Evolutionary conservation across 1,140 invertebrate species (phyloP).

Genomic region (Musca vetustissima): DNA sequence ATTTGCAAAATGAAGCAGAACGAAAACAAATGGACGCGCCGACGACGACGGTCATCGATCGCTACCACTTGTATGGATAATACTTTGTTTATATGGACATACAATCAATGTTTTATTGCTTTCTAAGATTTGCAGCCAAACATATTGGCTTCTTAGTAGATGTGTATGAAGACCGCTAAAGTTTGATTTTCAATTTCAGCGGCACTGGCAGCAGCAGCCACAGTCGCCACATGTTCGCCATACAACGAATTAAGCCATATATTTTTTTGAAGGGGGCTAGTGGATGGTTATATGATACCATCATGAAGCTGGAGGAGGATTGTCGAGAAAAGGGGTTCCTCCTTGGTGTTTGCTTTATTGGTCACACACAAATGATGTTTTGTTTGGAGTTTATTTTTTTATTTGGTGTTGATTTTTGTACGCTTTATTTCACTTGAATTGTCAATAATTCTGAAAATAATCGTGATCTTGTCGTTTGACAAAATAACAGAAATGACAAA

Average conservation of each 20-base stretch:
- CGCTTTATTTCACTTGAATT: slow-evolving; percentile 21
- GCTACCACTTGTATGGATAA: slow-evolving; percentile 1
- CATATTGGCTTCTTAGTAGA: neutral
- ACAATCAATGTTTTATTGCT: neutral
- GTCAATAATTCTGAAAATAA: slow-evolving; percentile 23
- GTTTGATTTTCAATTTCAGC: slow-evolving; percentile 9
- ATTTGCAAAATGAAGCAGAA: too few species aligned
- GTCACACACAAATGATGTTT: neutral
- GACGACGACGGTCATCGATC: too few species aligned
- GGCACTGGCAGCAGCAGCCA: too few species aligned
- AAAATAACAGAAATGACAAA: neutral
- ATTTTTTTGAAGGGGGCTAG: too few species aligned
- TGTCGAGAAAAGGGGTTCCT: neutral
- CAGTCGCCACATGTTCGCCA: too few species aligned
- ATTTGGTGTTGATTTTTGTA: slow-evolving; percentile 16
- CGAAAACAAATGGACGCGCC: too few species aligned
- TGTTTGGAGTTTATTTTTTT: neutral
- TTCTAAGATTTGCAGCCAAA: slow-evolving; percentile 4
- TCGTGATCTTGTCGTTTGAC: slow-evolving; percentile 22
- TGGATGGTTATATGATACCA: slow-evolving; percentile 10
- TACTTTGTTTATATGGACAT: neutral
- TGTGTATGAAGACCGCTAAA: slow-evolving; percentile 9
- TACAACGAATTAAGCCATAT: too few species aligned
- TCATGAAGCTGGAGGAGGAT: neutral
- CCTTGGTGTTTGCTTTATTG: neutral